Base-by-base conservation (phyloP, 2,797 vertebrate genomes). In the Periophthalmus magnuspinnatus region DNA sequence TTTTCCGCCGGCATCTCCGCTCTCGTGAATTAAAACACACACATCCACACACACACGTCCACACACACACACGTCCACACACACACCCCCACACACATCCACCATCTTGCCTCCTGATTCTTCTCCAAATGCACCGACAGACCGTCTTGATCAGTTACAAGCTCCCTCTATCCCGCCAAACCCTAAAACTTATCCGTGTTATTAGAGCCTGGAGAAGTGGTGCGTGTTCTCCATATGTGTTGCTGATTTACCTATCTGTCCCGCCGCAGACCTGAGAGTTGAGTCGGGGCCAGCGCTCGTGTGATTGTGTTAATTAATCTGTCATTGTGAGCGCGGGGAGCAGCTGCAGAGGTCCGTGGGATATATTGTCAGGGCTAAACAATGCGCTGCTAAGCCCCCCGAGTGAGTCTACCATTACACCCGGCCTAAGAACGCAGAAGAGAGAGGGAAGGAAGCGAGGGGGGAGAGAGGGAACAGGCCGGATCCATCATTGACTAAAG, bases 281-380 rank as follows among this genome's bases (percentile, higher is more conserved):
- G 97, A 97, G 96, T 94, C 92, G 90, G 89, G 95, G 97, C 96
- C 96, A 98, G 94, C 92, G 32, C 93, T 93, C 92, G 93, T 95
- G 95, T 94, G 96, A 96, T 95, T 97, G 96, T 96, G 96, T 96
- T 97, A 97, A 97, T 97, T 97, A 97, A 98, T 97, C 97, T 96
- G 96, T 96, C 96, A 96, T 97, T 97, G 96, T 96, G 94, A 95
- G 95, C 94, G 88, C 92, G 75, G 94, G 95, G 94, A 95, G 94
- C 97, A 97, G 96, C 96, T 97, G 96, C 95, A 95, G 93, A 95
- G 94, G 95, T 94, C 95, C 95, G 94, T 92, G 92, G 95, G 95
- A 96, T 95, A 95, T 94, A 94, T 95, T 95, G 96, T 97, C 96
- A 96, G 94, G 95, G 94, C 95, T 94, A 96, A 96, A 97, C 95